Conservation (phyloP, 2,888 invertebrate genomes). For the Drosophila borealis region DNA sequence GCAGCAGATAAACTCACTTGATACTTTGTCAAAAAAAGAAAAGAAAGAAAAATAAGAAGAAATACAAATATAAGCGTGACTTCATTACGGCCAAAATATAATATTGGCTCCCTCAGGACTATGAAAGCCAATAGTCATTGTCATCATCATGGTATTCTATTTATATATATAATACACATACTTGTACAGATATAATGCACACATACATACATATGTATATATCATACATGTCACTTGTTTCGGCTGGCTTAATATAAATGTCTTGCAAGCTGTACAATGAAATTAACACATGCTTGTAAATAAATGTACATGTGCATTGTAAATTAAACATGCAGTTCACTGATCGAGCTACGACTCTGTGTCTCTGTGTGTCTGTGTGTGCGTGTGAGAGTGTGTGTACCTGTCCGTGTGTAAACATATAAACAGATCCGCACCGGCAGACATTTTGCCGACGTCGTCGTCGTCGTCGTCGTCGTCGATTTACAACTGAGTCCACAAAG, state of each 20-base stretch:
- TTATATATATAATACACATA: background rate
- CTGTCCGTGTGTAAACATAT: constrained; percentile 44
- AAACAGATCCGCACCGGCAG: constrained; percentile 58
- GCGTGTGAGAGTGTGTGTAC: constrained; percentile 10
- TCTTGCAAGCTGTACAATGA: constrained; percentile 63
- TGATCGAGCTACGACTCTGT: constrained; percentile 48
- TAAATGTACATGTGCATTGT: constrained; percentile 66
- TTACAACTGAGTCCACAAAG: constrained; percentile 73
- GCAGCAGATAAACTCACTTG: too few relatives aligned
- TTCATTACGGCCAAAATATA: constrained; percentile 12
- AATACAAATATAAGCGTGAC: constrained; percentile 17
- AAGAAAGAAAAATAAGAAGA: background rate
- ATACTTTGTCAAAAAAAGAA: constrained; percentile 10
- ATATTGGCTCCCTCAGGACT: constrained; percentile 44
- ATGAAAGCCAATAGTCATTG: constrained; percentile 26
- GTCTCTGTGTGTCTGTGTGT: constrained; percentile 1
- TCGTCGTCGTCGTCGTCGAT: constrained; percentile 22
- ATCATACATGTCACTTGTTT: constrained; percentile 20
- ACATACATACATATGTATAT: background rate
- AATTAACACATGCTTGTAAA: constrained; percentile 66
- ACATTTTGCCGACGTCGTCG: constrained; percentile 56
- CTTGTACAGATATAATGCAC: background rate
- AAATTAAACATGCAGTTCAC: constrained; percentile 69
- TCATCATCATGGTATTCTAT: constrained; percentile 26
- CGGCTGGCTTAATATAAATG: constrained; percentile 49